Conservation (phyloP, 2,888 invertebrate genomes). For the Drosophila demipolita region DNA sequence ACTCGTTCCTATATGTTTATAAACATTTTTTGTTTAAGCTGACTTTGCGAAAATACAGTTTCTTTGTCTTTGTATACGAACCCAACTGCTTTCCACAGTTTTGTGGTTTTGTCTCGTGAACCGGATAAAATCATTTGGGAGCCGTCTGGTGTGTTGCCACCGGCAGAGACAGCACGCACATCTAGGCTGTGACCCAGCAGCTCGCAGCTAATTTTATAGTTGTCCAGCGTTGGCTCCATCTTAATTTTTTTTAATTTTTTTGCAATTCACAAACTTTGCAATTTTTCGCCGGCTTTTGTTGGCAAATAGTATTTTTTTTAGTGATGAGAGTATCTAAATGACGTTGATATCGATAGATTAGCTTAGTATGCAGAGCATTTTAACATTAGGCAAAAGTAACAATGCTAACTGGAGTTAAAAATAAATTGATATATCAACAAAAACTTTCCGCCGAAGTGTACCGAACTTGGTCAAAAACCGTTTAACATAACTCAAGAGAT, state of each 20-base stretch:
- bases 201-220: constrained; percentile 92
- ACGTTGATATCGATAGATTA: constrained; percentile 10
- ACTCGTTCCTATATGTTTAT: constrained; percentile 86
- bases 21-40: neutral
- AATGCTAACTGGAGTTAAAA: neutral
- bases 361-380: constrained; percentile 1
- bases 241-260: constrained; percentile 13
- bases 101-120: constrained; percentile 94
- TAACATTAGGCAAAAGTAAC: neutral
- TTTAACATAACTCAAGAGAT: no score
- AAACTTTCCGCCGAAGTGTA: no score
- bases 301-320: constrained; percentile 19
- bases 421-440: neutral
- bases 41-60: neutral
- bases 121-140: constrained; percentile 92
- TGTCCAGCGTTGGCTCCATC: constrained; percentile 82
- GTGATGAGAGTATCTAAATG: constrained; percentile 26
- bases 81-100: constrained; percentile 93
- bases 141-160: constrained; percentile 86
- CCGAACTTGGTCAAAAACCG: no score
- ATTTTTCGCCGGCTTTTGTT: constrained; percentile 48
- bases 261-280: constrained; percentile 42
- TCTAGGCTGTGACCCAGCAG: constrained; percentile 93
- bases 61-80: constrained; percentile 43
- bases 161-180: constrained; percentile 90